Base-by-base conservation (phyloP, 2,113 vertebrate genomes). In the Orientallactaga bullata region DNA sequence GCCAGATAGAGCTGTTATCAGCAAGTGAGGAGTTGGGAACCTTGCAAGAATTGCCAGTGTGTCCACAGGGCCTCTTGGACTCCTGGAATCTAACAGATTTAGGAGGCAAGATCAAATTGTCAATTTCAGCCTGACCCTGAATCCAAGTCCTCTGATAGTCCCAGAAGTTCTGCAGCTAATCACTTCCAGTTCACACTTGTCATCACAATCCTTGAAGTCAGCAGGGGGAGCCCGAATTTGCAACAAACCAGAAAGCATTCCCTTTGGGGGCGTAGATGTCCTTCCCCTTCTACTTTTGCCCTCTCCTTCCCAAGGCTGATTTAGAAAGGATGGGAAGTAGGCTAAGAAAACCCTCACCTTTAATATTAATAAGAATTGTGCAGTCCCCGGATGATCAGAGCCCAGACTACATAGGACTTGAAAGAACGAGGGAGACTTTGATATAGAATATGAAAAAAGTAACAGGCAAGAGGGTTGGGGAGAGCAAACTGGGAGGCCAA, bases 361-460 rank as follows among this genome's bases (percentile, higher is more conserved):
- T 97, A 95, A 95, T 88, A 61, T 96, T 96, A 90, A 95, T 96
- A 95, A 90, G 91, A 97, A 91, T 39, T 84, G 55, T 9, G 2
- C 78, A 63, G 51, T 88, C 76, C 85, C 91, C 18, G 7, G 89
- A 92, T 95, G 96, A 96, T 97, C 96, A 96, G 94, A 97, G 86
- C 83, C 83, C 83, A 94, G 72, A 89, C 94, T 93, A 95, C 90
- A 93, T 0, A 96, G 93, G 90, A 97, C 96, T 96, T 97, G 94
- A 97, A 97, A 97, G 94, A 84, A 88, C 4, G 30, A 88, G 16
- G 26, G 37, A 89, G 88, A 84, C 95, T 97, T 97, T 97, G 97
- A 97, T 96, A 96, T 93, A 60, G 76, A 95, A 96, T 96, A 94
- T 92, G 92, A 97, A 95, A 47, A 96, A 94, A 72, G 89, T 91